Base-by-base conservation (phyloP, 2,113 vertebrate species). In the Galbula dea region DNA sequence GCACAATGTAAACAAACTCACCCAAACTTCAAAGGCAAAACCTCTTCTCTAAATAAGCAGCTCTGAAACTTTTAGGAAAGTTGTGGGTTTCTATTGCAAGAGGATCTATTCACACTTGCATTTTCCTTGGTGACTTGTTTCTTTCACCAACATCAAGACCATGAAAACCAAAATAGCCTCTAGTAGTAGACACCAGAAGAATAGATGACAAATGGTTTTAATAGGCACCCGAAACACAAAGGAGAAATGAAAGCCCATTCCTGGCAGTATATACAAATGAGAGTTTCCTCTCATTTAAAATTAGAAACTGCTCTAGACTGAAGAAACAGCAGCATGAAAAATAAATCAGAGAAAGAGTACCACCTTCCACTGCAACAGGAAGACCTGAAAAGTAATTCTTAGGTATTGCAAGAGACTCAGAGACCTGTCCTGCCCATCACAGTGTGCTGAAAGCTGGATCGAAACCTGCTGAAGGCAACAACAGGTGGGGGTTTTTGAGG, bases 161-260 rank as follows among this genome's bases (percentile, higher is more conserved):
- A 93, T 88, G 90, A 82, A 94, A 94, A 90, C 96, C 85, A 94
- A 96, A 96, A 93, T 91, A 89, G 91, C 86, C 91, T 94, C 89
- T 72, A 61, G 82, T 79, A 34, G n/a, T n/a, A n/a, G n/a, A n/a
- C 65, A 77, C 51, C 90, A 77, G 75, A 91, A 93, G 83, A 95
- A 88, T 80, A 95, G 89, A 94, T 80, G 82, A 92, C 89, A 88
- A 94, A 76, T 86, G 88, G 78, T 74, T 87, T 74, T 85, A 81
- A 89, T 63, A 75, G 17, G 68, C 69, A 73, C 49, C 83, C 62
- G 15, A 89, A 84, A 92, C 82, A 93, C 94, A 96, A 96, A 96
- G 91, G 84, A 97, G 96, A 97, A 97, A 94, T 67, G 96, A 96
- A 96, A 97, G 84, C 43, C 58, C 2, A 67, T 91, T 92, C 92